A percentile compares a stretch with the other conserved stretches of the same genome.
These are phyloP conservation scores for Cottus gobio DNA, from an alignment of 2,113 vertebrate species.

Conservation along the genomic window DNA sequence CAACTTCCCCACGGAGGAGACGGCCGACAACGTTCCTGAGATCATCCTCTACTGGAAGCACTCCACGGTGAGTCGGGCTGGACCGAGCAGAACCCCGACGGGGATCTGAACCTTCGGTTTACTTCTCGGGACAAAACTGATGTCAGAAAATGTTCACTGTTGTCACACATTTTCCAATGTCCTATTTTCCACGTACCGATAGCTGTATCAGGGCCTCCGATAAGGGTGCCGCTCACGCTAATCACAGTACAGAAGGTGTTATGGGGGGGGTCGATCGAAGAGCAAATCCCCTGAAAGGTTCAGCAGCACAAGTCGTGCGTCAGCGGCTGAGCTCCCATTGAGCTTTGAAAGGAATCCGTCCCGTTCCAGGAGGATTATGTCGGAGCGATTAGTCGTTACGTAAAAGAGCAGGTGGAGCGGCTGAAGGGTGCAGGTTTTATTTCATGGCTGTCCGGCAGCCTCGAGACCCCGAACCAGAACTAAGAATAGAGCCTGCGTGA, in stretches of 20 bases:
- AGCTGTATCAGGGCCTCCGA: not conserved
- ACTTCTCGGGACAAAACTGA: fast-evolving
- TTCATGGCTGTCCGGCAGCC: not conserved
- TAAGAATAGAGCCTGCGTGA: not conserved
- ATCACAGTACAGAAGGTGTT: not conserved
- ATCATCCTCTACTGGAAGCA: constrained; percentile 99
- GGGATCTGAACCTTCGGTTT: not conserved
- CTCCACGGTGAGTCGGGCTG: constrained; percentile 90
- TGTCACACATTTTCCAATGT: not conserved
- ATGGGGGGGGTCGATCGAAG: no score
- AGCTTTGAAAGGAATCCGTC: constrained; percentile 13
- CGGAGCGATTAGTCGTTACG: constrained; percentile 53
- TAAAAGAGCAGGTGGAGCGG: constrained; percentile 43
- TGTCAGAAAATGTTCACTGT: not conserved
- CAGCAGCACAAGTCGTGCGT: constrained; percentile 25
- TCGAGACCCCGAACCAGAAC: not conserved
- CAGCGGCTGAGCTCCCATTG: constrained; percentile 54
- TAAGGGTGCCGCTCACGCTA: not conserved
- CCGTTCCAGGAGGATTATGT: constrained; percentile 46
- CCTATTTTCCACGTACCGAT: not conserved
- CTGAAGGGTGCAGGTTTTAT: not conserved
- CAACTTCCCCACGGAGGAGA: constrained; percentile 88
- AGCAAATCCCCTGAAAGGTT: constrained; percentile 4
- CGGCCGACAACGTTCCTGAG: constrained; percentile 93
- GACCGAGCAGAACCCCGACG: not conserved